phyloP scores from a whole-genome alignment of 2,888 invertebrate genomes.

The Mythimna albipuncta region DNA sequence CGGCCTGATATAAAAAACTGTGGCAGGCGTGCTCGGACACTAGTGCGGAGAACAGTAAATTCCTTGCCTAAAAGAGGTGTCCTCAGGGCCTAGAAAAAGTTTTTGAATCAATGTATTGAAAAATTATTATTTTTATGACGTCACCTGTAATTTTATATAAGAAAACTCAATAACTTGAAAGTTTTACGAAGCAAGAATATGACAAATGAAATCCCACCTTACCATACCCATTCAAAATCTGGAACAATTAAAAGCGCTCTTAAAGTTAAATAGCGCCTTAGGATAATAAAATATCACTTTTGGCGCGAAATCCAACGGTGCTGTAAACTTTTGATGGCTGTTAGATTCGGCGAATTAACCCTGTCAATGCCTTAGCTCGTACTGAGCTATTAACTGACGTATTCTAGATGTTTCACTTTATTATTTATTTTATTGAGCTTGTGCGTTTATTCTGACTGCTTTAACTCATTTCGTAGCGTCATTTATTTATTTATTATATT shows the following conservation, averaged over 20 bases:
- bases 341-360: slow-evolving; percentile 59
- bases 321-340: slow-evolving; percentile 64
- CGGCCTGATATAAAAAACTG: too few species aligned
- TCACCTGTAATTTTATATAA: too few species aligned
- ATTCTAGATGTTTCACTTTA: slow-evolving; percentile 71
- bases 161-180: too few species aligned
- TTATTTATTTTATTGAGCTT: slow-evolving; percentile 75
- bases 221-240: slow-evolving; percentile 9
- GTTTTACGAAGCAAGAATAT: too few species aligned
- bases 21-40: too few species aligned
- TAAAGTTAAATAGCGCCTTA: slow-evolving; percentile 41
- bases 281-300: slow-evolving; percentile 62
- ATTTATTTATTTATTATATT: too few species aligned
- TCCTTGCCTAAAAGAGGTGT: too few species aligned
- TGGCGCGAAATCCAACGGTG: slow-evolving; percentile 47
- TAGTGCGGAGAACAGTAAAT: too few species aligned
- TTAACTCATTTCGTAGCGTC: slow-evolving; percentile 42
- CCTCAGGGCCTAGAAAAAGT: too few species aligned
- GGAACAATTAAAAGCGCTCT: slow-evolving; percentile 23
- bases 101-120: too few species aligned
- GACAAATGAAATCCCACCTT: not conserved
- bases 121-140: too few species aligned
- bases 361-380: slow-evolving; percentile 67
- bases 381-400: slow-evolving; percentile 72
- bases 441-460: slow-evolving; percentile 63